Percentiles rank a stretch among this genome's conserved stretches.
Evolutionary conservation across 2,797 vertebrate genomes (phyloP).

Genomic region (Tinamus major): DNA sequence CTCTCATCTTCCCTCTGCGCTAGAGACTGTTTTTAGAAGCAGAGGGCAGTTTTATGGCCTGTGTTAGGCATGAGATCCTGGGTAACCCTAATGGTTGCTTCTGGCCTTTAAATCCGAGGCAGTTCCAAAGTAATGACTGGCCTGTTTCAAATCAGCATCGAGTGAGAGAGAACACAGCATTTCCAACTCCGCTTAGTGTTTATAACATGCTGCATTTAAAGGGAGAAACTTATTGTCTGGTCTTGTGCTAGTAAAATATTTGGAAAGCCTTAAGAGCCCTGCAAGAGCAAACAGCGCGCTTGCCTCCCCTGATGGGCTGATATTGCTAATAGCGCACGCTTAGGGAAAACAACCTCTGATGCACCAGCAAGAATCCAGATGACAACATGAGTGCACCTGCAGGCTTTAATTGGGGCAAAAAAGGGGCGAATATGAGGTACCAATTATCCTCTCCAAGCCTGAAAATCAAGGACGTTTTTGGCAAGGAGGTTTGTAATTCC

Average conservation of each 20-base stretch:
- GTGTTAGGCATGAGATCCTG: background rate
- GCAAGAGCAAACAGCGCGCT: background rate
- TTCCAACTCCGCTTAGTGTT: background rate
- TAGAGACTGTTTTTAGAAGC: background rate
- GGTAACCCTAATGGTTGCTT: background rate
- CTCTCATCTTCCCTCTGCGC: background rate
- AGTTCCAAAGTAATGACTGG: background rate
- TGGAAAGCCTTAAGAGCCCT: slow-evolving; percentile 12
- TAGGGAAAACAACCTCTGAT: slow-evolving; percentile 11
- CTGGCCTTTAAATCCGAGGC: background rate
- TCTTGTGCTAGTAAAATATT: slow-evolving; percentile 8
- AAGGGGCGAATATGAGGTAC: slow-evolving; percentile 26
- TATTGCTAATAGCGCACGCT: slow-evolving; percentile 33
- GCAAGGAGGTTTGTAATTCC: slow-evolving; percentile 41
- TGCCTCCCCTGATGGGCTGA: background rate
- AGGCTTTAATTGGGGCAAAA: slow-evolving; percentile 63
- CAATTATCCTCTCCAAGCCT: background rate
- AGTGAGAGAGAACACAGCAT: background rate
- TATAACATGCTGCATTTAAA: background rate
- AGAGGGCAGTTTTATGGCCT: background rate
- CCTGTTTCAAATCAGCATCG: background rate
- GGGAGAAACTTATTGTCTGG: slow-evolving; percentile 15
- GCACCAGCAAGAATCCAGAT: slow-evolving; percentile 34
- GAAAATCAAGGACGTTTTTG: slow-evolving; percentile 16
- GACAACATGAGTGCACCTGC: slow-evolving; percentile 57